Evolutionary conservation across 2,113 vertebrate species (phyloP).

Genomic region (Rhabdornis inornatus): DNA sequence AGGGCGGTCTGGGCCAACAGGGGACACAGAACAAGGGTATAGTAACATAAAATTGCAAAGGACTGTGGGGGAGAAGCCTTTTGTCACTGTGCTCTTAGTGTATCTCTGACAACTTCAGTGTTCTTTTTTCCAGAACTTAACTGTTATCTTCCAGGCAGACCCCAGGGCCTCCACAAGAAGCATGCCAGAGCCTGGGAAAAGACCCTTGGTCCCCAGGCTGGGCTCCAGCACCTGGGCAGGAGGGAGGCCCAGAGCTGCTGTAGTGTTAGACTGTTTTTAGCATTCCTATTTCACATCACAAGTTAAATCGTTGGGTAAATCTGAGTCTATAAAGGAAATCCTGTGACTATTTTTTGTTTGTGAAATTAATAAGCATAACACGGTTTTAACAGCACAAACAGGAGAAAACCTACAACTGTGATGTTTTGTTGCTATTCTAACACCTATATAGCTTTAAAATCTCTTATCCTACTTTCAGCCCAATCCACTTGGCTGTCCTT

Average conservation of each 20-base stretch:
- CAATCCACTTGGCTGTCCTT: neutral
- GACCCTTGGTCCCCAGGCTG: accelerated
- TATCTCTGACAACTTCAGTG: too few species aligned
- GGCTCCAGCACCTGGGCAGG: neutral
- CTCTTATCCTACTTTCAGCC: neutral
- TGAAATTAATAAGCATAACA: neutral
- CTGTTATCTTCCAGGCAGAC: too few species aligned
- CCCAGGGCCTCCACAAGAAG: too few species aligned
- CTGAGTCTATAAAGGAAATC: neutral
- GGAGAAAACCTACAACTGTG: too few species aligned
- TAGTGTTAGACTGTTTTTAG: neutral
- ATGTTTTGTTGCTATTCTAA: too few species aligned
- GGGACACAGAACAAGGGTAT: too few species aligned
- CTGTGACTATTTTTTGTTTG: accelerated
- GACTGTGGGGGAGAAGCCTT: too few species aligned
- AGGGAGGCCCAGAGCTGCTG: neutral
- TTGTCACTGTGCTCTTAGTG: too few species aligned
- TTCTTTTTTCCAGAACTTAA: too few species aligned
- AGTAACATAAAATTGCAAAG: too few species aligned
- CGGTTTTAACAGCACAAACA: neutral
- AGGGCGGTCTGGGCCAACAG: too few species aligned
- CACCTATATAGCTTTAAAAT: neutral
- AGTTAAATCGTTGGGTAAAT: neutral
- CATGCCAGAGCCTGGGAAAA: neutral
- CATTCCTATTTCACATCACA: neutral